Base-by-base conservation (phyloP, 2,113 vertebrate species). In the Ceratotherium simum region DNA sequence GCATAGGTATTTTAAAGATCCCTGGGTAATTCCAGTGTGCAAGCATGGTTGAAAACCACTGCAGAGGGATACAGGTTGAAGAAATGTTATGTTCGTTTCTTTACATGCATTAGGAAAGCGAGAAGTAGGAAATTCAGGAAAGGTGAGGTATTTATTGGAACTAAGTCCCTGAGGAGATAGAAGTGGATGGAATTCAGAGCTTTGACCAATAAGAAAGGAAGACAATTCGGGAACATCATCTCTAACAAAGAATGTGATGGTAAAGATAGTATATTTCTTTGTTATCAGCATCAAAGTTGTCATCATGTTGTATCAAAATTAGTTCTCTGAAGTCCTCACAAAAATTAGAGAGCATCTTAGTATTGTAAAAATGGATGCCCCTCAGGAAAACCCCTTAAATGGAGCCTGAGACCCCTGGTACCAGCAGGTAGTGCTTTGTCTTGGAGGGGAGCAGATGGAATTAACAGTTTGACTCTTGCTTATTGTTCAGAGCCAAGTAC, bases 391-490 rank as follows among this genome's bases (percentile, higher is more conserved):
- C 3, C 5, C 21, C 11, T 91, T 96, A 46, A 60, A 56, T 88
- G 80, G 36, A 96, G 20, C 76, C 51, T 48, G 46, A 85, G 94
- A 93, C 51, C 83, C 58, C 42, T 91, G 67, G n/a, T 7, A 85
- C 51, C 6, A 39, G 42, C 56, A 8, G 79, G 36, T 93, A 76
- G 72, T 79, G 79, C 36, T 94, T 96, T 94, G 73, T 94, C 62
- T 96, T 67, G 18, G 72, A 87, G 39, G 46, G 58, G 65, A 92
- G 23, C 91, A 88, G 92, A 94, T 95, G 93, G 51, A 93, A 90
- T 91, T 78, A 96, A 69, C 91, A 91, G 81, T 98, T 97, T 96
- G 94, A 96, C 65, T 92, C 27, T 95, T 96, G 85, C 88, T 96
- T 90, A 58, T 93, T 96, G 29, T 82, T 88, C 85, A 95, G 62